Base-by-base conservation (phyloP, 1,140 invertebrate species). In the Mycetomoellerius zeteki region DNA sequence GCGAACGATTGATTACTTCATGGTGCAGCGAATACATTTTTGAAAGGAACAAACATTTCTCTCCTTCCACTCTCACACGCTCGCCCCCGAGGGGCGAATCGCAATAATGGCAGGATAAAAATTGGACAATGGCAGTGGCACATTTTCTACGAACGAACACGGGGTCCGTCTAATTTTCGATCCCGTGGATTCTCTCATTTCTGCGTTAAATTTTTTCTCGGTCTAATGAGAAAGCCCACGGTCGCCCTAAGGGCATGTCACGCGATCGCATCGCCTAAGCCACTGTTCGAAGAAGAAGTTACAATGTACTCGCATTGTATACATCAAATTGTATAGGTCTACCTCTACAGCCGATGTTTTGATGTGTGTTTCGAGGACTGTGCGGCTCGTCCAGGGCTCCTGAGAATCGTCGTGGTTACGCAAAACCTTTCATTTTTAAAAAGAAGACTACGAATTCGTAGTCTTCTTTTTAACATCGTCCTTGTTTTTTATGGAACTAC, bases 121-220 rank as follows among this genome's bases (percentile, higher is more conserved):
- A 73, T 84, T 73, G 80, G 69, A 84, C 80, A 84, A 84, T 84
- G 37, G 69, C 67, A 58, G 24, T 73, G 54, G 80, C 67, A 81
- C 52, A 81, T 56, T 67, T 80, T 84, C 69, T 73, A 73, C 80
- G 80, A 84, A 81, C 14, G n/a, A 56, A 56, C 52, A 19, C 60
- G 19, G 30, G 27, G 16, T 16, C 47, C 14, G 77, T 16, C 77
- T 71, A 81, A 84, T 84, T 60, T 58, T 73, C 67, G 67, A 67
- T 60, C 80, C 47, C 24, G 80, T 58, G 80, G 54, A 82, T 82
- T 56, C 80, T 60, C 80, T 43, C 52, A 10, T 72, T 65, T 82
- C 67, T 72, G 80, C 43, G 80, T 50, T 84, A 73, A 84, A 84
- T 69, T 84, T 84, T 84, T 84, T 84, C 80, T 60, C 80, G 54